Evolutionary conservation across 1,140 invertebrate species (phyloP).

Genomic region (Ectropis grisescens): DNA sequence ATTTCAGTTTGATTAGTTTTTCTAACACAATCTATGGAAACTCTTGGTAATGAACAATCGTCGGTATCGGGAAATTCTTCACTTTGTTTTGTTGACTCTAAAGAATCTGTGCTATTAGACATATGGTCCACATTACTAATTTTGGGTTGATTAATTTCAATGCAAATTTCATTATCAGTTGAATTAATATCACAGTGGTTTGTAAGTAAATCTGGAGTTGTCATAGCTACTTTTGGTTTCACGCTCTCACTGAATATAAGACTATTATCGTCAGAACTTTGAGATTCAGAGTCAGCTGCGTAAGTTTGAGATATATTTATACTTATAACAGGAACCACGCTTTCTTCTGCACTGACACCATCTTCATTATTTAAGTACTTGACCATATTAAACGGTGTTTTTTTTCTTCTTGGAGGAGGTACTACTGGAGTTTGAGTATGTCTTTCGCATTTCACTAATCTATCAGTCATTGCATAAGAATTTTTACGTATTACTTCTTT

Average conservation of each 20-base stretch:
- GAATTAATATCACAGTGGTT: conserved; percentile 25
- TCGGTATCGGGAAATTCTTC: conserved; percentile 44
- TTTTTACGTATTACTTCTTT: conserved; percentile 26
- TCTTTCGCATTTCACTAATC: conserved; percentile 19
- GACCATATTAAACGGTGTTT: conserved; percentile 23
- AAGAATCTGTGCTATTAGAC: conserved; percentile 2
- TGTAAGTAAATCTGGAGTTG: conserved; percentile 37
- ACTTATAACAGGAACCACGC: conserved; percentile 48
- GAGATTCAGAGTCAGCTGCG: conserved; percentile 42
- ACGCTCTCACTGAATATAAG: no score
- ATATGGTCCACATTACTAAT: no score
- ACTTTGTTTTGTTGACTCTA: conserved; percentile 4
- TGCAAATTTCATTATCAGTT: conserved; percentile 1
- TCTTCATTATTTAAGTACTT: conserved; percentile 37
- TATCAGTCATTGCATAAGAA: conserved; percentile 36
- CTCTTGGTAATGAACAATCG: conserved; percentile 28
- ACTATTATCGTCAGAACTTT: conserved; percentile 55
- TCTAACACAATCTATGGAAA: conserved; percentile 17
- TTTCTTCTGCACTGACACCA: conserved; percentile 17
- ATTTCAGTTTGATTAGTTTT: conserved; percentile 26
- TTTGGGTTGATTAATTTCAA: no score
- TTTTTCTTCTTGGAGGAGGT: conserved; percentile 36
- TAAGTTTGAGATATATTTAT: conserved; percentile 70
- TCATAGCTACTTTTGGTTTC: conserved; percentile 23
- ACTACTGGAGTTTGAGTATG: conserved; percentile 36